Conservation (phyloP, 2,113 vertebrate species). For the Tichodroma muraria region DNA sequence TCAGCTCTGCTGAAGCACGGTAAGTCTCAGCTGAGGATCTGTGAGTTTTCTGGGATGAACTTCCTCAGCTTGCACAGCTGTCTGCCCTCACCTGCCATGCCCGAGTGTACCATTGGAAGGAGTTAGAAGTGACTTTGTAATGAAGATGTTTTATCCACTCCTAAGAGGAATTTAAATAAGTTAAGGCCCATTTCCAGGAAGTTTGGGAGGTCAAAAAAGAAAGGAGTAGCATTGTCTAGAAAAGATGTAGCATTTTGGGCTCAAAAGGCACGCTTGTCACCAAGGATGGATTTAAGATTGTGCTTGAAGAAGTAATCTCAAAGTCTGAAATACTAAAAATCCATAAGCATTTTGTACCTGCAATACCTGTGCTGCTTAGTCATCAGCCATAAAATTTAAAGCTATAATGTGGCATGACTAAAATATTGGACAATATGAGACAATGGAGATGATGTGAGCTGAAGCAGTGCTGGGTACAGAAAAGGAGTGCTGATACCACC, state of each 20-base stretch:
- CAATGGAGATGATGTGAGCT: neutral
- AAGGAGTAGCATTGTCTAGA: neutral
- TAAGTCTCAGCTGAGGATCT: neutral
- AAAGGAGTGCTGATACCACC: neutral
- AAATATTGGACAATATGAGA: neutral
- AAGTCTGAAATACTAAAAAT: neutral
- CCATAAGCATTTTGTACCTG: neutral
- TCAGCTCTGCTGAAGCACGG: neutral
- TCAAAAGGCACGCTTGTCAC: neutral
- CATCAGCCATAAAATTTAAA: neutral
- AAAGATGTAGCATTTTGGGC: no score
- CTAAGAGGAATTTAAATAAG: neutral
- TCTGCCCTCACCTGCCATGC: neutral
- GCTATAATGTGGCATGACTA: neutral
- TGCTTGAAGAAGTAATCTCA: neutral
- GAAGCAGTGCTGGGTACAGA: neutral
- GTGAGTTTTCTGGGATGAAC: accelerated
- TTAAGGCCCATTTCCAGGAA: neutral
- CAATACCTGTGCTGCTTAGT: neutral
- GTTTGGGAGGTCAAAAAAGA: neutral
- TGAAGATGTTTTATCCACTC: neutral
- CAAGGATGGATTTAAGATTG: neutral
- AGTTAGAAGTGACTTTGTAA: neutral
- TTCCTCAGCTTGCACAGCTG: neutral
- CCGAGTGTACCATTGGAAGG: neutral